These are phyloP conservation scores for Hirundichthys speculiger DNA, from an alignment of 2,113 vertebrate genomes.

Conservation along the genomic window DNA sequence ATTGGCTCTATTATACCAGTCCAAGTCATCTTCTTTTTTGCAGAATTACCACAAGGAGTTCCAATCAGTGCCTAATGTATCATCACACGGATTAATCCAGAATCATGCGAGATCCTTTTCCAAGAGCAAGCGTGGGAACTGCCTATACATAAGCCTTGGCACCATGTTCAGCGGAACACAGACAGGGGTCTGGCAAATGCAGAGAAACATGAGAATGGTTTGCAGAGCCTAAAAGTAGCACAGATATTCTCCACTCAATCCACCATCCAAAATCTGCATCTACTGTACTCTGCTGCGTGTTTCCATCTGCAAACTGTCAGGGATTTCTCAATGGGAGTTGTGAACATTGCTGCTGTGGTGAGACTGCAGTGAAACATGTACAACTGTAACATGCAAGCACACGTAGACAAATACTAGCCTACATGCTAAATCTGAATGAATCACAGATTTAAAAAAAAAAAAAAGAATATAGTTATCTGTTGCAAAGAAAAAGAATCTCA, in stretches of 20 bases:
- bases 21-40: conserved; percentile 7
- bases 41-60: conserved; percentile 9
- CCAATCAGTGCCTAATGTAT: conserved; percentile 15
- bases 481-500: no score
- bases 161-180: conserved; percentile 60
- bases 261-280: conserved; percentile 59
- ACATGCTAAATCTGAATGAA: no score
- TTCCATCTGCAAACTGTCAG: conserved; percentile 51
- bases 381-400: no score
- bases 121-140: conserved; percentile 68
- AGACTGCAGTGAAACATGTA: no score
- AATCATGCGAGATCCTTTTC: conserved; percentile 46
- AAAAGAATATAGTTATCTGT: no score
- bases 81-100: conserved; percentile 31
- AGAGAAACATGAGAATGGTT: conserved; percentile 73
- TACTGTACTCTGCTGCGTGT: conserved; percentile 37
- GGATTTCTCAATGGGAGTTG: conserved; percentile 45
- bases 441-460: no score
- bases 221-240: conserved; percentile 77
- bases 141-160: conserved; percentile 65
- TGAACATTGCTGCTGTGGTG: conserved; percentile 14
- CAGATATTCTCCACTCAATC: conserved; percentile 77
- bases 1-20: neutral
- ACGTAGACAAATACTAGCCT: no score
- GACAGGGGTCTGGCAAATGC: conserved; percentile 66